These are phyloP conservation scores for Protobothrops mucrosquamatus DNA, from an alignment of 2,113 vertebrate genomes.

Conservation along the genomic window DNA sequence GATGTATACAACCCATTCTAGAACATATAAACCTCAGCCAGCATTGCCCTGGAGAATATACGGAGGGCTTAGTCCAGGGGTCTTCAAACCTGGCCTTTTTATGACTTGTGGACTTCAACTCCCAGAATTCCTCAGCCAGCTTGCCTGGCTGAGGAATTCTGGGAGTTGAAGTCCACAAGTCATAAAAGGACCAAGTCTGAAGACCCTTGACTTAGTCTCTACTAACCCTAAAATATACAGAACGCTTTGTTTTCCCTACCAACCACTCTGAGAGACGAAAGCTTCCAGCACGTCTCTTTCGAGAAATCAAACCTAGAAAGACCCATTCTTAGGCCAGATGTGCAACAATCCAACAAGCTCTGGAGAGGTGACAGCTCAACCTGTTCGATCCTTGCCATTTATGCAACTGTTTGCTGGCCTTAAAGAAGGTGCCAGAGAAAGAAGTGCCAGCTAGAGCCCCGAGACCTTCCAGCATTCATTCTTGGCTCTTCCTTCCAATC, in stretches of 20 bases:
- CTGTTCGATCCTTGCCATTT: neutral
- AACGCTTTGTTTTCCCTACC: neutral
- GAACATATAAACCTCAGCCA: neutral
- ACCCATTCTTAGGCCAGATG: neutral
- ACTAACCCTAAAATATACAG: neutral
- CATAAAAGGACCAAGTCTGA: too few relatives aligned
- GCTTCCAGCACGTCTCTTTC: neutral
- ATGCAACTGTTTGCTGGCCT: neutral
- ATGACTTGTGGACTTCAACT: too few relatives aligned
- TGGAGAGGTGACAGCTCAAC: neutral
- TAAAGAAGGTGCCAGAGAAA: neutral
- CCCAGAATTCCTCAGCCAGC: too few relatives aligned
- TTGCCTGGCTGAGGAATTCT: too few relatives aligned
- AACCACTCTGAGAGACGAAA: neutral
- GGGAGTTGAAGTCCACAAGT: too few relatives aligned
- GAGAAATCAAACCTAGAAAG: neutral
- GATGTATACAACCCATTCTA: too few relatives aligned
- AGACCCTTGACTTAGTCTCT: neutral
- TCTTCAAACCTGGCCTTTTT: too few relatives aligned
- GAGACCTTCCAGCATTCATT: neutral
- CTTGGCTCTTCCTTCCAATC: too few relatives aligned
- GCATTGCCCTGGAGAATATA: neutral
- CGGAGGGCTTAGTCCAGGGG: neutral
- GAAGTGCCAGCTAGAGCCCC: neutral
- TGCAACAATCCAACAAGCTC: neutral